Conservation (phyloP, 1,140 invertebrate genomes). For the Maconellicoccus hirsutus region DNA sequence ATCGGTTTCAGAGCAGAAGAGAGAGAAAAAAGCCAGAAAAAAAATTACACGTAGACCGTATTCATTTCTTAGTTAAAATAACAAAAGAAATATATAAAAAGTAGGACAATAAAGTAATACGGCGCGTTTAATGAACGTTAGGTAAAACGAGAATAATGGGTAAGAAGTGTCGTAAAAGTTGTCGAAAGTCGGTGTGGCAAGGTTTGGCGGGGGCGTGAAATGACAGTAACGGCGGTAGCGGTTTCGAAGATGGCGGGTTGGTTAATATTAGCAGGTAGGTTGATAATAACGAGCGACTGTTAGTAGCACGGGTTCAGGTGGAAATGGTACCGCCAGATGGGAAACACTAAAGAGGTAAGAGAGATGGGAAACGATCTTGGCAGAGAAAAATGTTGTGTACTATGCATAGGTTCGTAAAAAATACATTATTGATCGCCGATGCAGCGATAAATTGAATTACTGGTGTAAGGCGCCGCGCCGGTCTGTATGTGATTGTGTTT, state of each 20-base stretch:
- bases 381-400: constrained; percentile 4
- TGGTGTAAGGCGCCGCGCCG: neutral
- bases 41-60: neutral
- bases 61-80: constrained; percentile 1
- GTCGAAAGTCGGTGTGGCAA: neutral
- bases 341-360: neutral
- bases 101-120: constrained; percentile 9
- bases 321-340: constrained; percentile 1
- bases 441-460: neutral
- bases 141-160: constrained; percentile 7
- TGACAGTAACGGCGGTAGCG: neutral
- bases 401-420: neutral
- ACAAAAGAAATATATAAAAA: neutral
- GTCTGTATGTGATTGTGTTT: neutral
- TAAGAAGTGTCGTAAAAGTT: constrained; percentile 9
- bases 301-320: constrained; percentile 2
- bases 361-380: neutral
- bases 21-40: neutral
- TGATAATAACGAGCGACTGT: constrained; percentile 7
- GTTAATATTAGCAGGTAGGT: constrained; percentile 8
- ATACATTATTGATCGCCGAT: neutral
- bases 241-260: constrained; percentile 1
- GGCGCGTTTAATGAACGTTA: constrained; percentile 7
- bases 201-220: neutral
- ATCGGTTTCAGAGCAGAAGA: neutral